phyloP scores from a whole-genome alignment of 2,113 vertebrate genomes.

The Cochlearius cochlearius region DNA sequence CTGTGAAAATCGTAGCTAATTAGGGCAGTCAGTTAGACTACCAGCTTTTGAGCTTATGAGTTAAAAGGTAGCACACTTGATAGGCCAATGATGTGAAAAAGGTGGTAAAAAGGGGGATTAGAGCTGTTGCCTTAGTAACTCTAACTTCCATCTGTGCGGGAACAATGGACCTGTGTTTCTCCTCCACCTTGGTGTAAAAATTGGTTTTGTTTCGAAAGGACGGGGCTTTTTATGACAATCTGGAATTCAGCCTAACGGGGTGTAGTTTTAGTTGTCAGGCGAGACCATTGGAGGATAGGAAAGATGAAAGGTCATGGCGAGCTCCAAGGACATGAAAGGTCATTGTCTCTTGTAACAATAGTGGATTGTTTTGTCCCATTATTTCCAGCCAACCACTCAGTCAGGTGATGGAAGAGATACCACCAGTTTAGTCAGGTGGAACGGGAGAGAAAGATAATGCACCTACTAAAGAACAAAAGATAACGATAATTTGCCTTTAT shows the following conservation, averaged over 20 bases:
- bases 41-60: slow-evolving; percentile 87
- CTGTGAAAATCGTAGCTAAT: slow-evolving; percentile 95
- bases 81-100: slow-evolving; percentile 94
- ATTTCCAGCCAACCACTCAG: slow-evolving; percentile 73
- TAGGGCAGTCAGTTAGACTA: slow-evolving; percentile 86
- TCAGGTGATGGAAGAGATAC: slow-evolving; percentile 82
- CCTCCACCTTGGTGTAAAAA: slow-evolving; percentile 93
- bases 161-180: slow-evolving; percentile 98
- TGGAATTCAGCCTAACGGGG: slow-evolving; percentile 91
- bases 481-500: slow-evolving; percentile 61
- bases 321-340: slow-evolving; percentile 89
- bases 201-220: slow-evolving; percentile 92
- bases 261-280: slow-evolving; percentile 87
- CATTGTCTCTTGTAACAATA: slow-evolving; percentile 82
- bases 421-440: slow-evolving; percentile 78
- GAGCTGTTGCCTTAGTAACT: slow-evolving; percentile 99
- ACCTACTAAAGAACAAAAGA: slow-evolving; percentile 42
- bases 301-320: slow-evolving; percentile 86
- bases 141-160: slow-evolving; percentile 94
- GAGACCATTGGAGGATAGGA: slow-evolving; percentile 82
- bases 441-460: slow-evolving; percentile 67
- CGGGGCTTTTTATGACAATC: slow-evolving; percentile 91
- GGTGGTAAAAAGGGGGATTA: slow-evolving; percentile 95
- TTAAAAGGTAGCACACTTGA: slow-evolving; percentile 96
- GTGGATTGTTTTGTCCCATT: slow-evolving; percentile 80